Evolutionary conservation across 2,888 invertebrate genomes (phyloP).

Genomic region (Lamproptera curius): DNA sequence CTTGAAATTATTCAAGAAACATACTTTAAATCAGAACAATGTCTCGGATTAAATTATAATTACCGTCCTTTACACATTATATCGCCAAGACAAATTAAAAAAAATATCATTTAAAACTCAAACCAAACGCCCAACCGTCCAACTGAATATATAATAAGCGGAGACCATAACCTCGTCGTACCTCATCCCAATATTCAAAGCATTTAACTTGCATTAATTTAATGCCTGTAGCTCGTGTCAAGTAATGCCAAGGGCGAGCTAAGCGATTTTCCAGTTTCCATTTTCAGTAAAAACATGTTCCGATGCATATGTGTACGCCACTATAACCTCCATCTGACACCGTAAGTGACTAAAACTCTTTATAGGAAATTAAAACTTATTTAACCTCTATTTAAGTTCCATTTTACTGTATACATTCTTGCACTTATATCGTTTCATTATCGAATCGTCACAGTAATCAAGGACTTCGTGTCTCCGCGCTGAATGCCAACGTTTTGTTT

Average conservation of each 20-base stretch:
- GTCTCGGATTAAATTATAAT: too few species aligned
- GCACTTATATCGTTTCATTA: constrained; percentile 32
- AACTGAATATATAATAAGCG: background rate
- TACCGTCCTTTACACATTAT: too few species aligned
- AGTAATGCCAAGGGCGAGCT: constrained; percentile 64
- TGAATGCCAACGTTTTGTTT: constrained; percentile 71
- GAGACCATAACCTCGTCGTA: background rate
- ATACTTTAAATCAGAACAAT: too few species aligned
- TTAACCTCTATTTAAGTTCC: constrained; percentile 26
- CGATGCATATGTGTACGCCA: constrained; percentile 40
- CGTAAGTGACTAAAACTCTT: background rate
- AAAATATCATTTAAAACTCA: background rate
- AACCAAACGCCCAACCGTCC: background rate
- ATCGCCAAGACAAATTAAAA: too few species aligned
- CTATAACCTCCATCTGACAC: constrained; percentile 14
- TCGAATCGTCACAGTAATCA: constrained; percentile 47
- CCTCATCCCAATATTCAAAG: constrained; percentile 4
- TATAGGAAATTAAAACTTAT: constrained; percentile 21
- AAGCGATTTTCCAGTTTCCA: constrained; percentile 71
- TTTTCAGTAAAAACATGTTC: constrained; percentile 72
- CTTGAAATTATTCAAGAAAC: too few species aligned
- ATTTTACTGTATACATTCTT: constrained; percentile 25
- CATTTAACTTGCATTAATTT: constrained; percentile 19
- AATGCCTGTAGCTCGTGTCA: constrained; percentile 34
- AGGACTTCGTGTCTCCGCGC: constrained; percentile 66